Conservation (phyloP, 2,113 vertebrate genomes). For the Todiramphus saurophagus region DNA sequence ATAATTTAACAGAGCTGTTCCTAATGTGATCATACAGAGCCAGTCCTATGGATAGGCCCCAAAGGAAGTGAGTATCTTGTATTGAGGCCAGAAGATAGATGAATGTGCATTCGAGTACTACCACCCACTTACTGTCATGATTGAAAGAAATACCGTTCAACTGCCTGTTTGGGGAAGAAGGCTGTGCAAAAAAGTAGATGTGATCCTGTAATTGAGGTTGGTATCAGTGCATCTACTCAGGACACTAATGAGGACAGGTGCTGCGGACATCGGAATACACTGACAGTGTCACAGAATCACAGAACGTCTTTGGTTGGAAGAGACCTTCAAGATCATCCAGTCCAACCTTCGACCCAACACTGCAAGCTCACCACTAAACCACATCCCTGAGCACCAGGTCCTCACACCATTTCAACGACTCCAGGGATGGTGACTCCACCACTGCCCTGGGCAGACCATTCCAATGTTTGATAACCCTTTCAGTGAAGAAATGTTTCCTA, state of each 20-base stretch:
- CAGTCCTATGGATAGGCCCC: background rate
- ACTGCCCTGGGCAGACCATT: too few species aligned
- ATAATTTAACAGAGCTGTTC: background rate
- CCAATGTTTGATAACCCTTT: too few species aligned
- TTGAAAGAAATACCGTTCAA: background rate
- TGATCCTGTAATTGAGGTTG: background rate
- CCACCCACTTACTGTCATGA: background rate
- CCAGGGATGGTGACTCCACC: too few species aligned
- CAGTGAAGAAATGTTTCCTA: too few species aligned
- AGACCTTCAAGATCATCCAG: too few species aligned
- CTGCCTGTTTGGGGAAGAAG: background rate
- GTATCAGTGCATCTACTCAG: background rate
- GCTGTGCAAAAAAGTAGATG: background rate
- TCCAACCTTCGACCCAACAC: too few species aligned
- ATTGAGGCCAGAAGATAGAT: background rate
- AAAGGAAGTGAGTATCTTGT: background rate
- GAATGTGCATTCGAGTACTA: background rate
- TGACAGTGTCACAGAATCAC: too few species aligned
- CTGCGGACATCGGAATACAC: too few species aligned
- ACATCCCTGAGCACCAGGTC: too few species aligned
- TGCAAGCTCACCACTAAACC: too few species aligned
- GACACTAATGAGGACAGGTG: background rate
- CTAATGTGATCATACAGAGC: background rate
- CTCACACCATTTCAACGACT: too few species aligned
- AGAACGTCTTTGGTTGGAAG: too few species aligned